Evolutionary conservation across 2,797 vertebrate species (phyloP), one percentile per base, ranked within the genome.

Genomic region (Tokudaia muenninki): DNA sequence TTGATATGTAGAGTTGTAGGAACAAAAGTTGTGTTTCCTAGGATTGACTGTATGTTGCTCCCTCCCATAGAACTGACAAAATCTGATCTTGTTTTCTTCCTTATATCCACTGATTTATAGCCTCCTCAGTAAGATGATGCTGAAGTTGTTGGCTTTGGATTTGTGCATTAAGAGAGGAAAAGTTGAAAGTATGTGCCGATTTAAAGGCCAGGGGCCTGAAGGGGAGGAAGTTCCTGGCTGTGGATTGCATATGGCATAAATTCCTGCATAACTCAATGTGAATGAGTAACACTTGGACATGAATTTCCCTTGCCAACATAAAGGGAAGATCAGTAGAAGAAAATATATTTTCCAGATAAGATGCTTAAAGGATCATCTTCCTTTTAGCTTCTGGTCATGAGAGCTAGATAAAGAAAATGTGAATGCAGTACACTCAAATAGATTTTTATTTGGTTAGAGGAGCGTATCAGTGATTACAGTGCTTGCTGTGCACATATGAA

Each of bases 391-490:
- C 87, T 29, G 41, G 11, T 24, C 31, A 57, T 59, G 41, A 87
- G 96, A 94, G 47, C 3, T n/a, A 87, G 86, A 91, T 91, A 82
- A 86, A 82, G 34, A 50, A 13, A 2, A 90, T 83, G 44, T 55
- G 14, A 77, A 89, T 44, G 9, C 37, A 26, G 1, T 57, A n/a
- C 0, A 4, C 3, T 7, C 37, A 63, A 37, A 19, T 41, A 26
- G 17, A 17, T 83, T 61, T 55, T 9, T 44, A 83, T 83, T 83
- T 29, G 24, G 12, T 16, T 21, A 63, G 16, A 83, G 3, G 34
- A 16, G 14, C 44, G 4, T 26, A 2, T 44, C 24, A 29, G 8
- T 17, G 22, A 22, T 55, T 57, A 81, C 37, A n/a, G 8, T n/a
- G 14, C 52, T 57, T n/a, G 52, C 52, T 55, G 19, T 37, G 31